Base-by-base conservation (phyloP, 2,113 vertebrate species). In the Microcebus griseorufus region DNA sequence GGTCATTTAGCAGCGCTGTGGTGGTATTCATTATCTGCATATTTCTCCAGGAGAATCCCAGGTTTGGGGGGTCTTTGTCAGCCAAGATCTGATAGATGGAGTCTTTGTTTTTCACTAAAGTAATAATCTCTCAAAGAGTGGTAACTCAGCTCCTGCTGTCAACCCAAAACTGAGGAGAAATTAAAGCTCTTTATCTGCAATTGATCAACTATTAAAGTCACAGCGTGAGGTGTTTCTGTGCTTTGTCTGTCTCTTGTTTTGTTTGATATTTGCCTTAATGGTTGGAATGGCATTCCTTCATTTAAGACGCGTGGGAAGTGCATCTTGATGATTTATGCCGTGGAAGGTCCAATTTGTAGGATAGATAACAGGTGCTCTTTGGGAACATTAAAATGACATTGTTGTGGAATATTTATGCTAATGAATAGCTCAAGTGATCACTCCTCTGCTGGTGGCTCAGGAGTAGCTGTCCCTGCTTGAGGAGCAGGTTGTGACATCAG, bases 161-260 rank as follows among this genome's bases (percentile, higher is more conserved):
- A 93, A 81, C 58, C 45, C 75, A 85, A 96, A 96, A 60, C 83
- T 42, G 6, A 90, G 79, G 92, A 98, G 96, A 90, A 93, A 97
- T 95, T 75, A 95, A 94, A 93, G 73, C 94, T 90, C 89, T 94
- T 92, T 83, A 93, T 98, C 93, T 95, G 53, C 83, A 92, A 64
- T 93, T 94, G 95, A 97, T 96, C 93, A 85, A 72, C 94, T 93
- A 95, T 95, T 92, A 81, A 96, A 95, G 93, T 73, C 94, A 42
- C 96, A 96, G 92, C 42, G 0, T 90, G 96, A 75, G 90, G 32
- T 85, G 85, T 78, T 67, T 78, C 76, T 88, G 51, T 67, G 72
- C 91, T 85, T 45, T 64, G 58, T 95, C 16, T 94, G 23, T 32
- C 29, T 86, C 89, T 70, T 65, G 88, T 92, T 96, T 94, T 79